Evolutionary conservation across 2,113 vertebrate genomes (phyloP).

Genomic region (Mirza zaza): DNA sequence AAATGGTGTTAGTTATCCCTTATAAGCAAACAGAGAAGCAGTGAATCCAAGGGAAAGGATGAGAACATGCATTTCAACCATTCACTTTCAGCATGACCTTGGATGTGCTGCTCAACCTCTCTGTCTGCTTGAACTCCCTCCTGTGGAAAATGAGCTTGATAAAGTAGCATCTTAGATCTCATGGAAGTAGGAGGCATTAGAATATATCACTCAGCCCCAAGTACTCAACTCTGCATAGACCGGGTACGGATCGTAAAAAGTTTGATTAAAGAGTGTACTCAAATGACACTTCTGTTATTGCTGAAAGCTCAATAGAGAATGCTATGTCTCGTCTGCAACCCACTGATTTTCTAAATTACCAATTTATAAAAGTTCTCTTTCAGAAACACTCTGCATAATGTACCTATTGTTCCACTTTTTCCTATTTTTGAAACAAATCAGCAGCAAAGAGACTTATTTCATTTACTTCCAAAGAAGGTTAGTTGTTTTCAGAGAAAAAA

Average conservation of each 20-base stretch:
- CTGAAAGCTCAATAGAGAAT: conserved; percentile 61
- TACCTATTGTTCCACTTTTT: conserved; percentile 67
- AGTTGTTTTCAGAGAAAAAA: conserved; percentile 55
- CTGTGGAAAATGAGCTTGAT: conserved; percentile 66
- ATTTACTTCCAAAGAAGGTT: conserved; percentile 56
- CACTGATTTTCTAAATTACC: conserved; percentile 71
- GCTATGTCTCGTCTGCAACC: conserved; percentile 64
- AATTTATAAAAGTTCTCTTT: conserved; percentile 76
- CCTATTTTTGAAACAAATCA: conserved; percentile 56
- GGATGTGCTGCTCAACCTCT: conserved; percentile 37
- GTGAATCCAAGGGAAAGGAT: background rate
- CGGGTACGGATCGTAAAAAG: conserved; percentile 44
- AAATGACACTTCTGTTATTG: conserved; percentile 73
- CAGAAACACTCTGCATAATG: conserved; percentile 71
- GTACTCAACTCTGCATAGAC: conserved; percentile 60
- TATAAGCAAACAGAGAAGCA: background rate
- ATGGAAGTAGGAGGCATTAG: conserved; percentile 55
- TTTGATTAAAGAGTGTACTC: conserved; percentile 72
- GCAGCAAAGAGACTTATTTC: conserved; percentile 58
- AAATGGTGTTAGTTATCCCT: background rate
- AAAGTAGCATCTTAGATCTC: conserved; percentile 55
- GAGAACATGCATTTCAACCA: background rate
- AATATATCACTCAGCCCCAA: conserved; percentile 58
- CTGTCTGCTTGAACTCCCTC: conserved; percentile 55
- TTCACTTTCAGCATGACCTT: conserved; percentile 55